Evolutionary conservation across 1,140 invertebrate species (phyloP), one percentile per base, ranked within the genome.

Genomic region (Drosophila tropicalis): DNA sequence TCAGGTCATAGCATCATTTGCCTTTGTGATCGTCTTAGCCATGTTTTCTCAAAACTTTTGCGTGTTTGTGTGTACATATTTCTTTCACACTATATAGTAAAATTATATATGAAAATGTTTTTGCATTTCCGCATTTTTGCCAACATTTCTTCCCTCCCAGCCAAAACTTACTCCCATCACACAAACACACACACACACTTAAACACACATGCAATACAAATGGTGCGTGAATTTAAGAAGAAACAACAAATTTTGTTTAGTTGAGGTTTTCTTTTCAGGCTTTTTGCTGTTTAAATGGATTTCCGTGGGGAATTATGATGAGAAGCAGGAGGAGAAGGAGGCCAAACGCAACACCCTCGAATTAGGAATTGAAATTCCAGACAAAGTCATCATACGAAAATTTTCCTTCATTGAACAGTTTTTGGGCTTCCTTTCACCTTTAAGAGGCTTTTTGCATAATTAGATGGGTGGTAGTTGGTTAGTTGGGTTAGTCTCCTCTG

Each of bases 371-470:
- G 68, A 41, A 32, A 44, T 61, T 29, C 32, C 58, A 66, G 65
- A 65, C 62, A 68, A 73, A 72, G 47, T 76, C 64, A 69, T 75
- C 61, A 62, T 62, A 60, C 44, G 19, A 51, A 47, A 61, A 13
- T 13, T 39, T 39, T 39, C 17, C 47, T 56, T 54, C 64, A 44
- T 13, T 7, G 2, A 36, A 57, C 71, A 75, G 47, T 75, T 75
- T 75, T 75, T n/a, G 71, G 72, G 72, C 72, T 75, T 75, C 72
- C 63, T 47, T 74, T 29, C 65, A 73, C 70, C n/a, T 34, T 51
- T 44, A 44, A 25, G 19, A 47, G 41, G 56, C 47, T 62, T 54
- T 62, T 76, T 76, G 82, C 83, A 87, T 86, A 86, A 86, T 86
- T 87, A 87, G 67, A 36, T 67, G 71, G 71, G 19, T 51, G 19